Evolutionary conservation across 2,888 invertebrate genomes (phyloP).

Genomic region (Nycteola revayana): DNA sequence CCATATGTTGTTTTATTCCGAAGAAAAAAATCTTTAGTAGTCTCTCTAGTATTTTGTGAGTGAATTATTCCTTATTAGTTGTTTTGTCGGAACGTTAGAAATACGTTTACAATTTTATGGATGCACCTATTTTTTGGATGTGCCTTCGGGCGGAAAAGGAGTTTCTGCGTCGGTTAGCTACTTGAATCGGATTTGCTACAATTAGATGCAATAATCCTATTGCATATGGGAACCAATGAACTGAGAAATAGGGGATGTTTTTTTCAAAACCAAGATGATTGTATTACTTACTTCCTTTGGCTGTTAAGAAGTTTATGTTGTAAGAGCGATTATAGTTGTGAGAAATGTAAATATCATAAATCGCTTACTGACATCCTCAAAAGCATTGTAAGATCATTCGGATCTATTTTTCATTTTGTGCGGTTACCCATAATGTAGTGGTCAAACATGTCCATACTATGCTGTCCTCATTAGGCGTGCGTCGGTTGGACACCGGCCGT

Average conservation of each 20-base stretch:
- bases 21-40: conserved; percentile 36
- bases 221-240: conserved; percentile 42
- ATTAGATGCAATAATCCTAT: conserved; percentile 57
- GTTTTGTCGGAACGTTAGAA: conserved; percentile 55
- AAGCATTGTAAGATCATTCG: no score
- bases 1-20: conserved; percentile 61
- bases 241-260: conserved; percentile 32
- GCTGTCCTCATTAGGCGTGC: conserved; percentile 54
- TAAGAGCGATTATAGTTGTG: no score
- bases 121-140: conserved; percentile 53
- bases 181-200: conserved; percentile 68
- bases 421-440: no score
- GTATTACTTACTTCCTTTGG: conserved; percentile 19
- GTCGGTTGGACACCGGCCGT: conserved; percentile 36
- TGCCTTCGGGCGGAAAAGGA: conserved; percentile 55
- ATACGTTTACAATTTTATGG: conserved; percentile 64
- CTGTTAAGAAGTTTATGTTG: conserved; percentile 1
- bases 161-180: conserved; percentile 62
- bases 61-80: conserved; percentile 67
- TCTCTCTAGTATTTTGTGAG: conserved; percentile 50
- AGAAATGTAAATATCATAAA: no score
- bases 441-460: conserved; percentile 30
- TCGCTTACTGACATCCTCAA: no score
- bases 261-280: conserved; percentile 21
- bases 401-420: no score